Base-by-base conservation (phyloP, 1,140 invertebrate species). In the Parapsyche elsis region DNA sequence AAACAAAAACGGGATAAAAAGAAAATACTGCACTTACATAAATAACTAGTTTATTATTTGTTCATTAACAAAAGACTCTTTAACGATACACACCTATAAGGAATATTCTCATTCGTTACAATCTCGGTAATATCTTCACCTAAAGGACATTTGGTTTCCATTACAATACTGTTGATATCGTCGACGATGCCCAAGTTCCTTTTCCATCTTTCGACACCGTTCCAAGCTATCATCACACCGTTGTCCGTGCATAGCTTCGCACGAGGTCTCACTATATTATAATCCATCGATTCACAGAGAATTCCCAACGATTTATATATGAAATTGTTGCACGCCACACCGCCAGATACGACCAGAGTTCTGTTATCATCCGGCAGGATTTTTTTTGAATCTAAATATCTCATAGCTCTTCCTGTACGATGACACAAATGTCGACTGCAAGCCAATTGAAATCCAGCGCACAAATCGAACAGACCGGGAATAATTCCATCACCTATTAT, bases 141-240 rank as follows among this genome's bases (percentile, higher is more conserved):
- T 53, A 77, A 12, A 0, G 57, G 57, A 77, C 75, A 44, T 46
- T 64, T 77, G 1, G 9, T 21, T 5, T 19, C 19, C 10, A 64
- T 45, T 38, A 30, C n/a, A 64, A 77, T 19, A 64, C 9, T 45
- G 0, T 77, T 19, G 26, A 77, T 19, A 44, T 77, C 57, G 44
- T 44, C 1, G 5, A 53, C 23, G 14, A 77, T 64, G 19, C 61
- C 75, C 10, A 64, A 45, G n/a, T 77, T 77, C 12, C 38, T 61
- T 0, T 23, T 61, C 75, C 75, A 77, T 77, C 61, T 94, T 88
- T 99, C 97, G 45, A 97, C 89, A 9, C 96, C 97, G 91, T 98
- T 98, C 98, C 98, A 99, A 21, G 98, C 98, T 83, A 99, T 97
- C 98, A 99, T 99, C n/a, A 98, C 91, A 19, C 98, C 98, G 92